Percentiles rank a stretch among this genome's conserved stretches.
These are phyloP conservation scores for Drosophila trichaetosa DNA, from an alignment of 2,888 invertebrate species.

Conservation along the genomic window DNA sequence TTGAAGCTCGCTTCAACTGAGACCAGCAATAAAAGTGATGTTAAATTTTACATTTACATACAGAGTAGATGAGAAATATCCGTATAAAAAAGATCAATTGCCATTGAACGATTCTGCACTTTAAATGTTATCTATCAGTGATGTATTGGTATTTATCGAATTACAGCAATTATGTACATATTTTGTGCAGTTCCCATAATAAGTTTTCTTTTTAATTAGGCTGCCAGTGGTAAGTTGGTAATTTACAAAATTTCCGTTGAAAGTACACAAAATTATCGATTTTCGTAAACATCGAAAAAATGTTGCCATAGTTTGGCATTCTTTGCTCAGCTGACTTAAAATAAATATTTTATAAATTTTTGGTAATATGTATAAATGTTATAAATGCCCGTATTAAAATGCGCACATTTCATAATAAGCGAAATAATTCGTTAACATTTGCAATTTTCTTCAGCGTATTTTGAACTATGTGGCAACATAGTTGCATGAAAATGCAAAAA, in stretches of 20 bases:
- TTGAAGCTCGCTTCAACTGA: neutral
- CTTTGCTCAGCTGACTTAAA: neutral
- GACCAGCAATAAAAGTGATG: neutral
- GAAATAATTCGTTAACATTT: neutral
- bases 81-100: too few relatives aligned
- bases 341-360: too few relatives aligned
- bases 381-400: too few relatives aligned
- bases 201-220: neutral
- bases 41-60: neutral
- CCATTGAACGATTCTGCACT: neutral
- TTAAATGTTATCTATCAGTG: neutral
- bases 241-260: neutral
- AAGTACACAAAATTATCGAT: slow-evolving; percentile 4
- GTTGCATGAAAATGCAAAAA: slow-evolving; percentile 11
- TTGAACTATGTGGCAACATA: slow-evolving; percentile 32
- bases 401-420: neutral
- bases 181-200: neutral
- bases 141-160: neutral
- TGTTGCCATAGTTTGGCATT: neutral
- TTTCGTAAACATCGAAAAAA: neutral
- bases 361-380: neutral
- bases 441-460: neutral
- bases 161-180: neutral
- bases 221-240: neutral
- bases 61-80: too few relatives aligned